Evolutionary conservation across 1,140 invertebrate species (phyloP).

Genomic region (Euborellia annulipes): DNA sequence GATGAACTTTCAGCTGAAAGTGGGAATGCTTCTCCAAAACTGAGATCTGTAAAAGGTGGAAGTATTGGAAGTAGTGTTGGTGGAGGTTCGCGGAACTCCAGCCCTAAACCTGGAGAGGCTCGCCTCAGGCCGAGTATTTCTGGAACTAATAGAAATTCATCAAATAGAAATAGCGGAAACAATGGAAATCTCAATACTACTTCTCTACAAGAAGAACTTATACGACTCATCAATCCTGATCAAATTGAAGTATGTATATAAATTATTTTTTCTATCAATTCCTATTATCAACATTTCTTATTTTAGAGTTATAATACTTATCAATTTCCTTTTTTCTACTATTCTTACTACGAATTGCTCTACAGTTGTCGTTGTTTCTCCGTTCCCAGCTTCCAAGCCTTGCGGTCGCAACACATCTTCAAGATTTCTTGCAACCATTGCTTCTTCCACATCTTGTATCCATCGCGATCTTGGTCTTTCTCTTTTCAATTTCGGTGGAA

Average conservation of each 20-base stretch:
- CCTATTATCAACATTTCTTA: neutral
- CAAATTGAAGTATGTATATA: conserved; percentile 27
- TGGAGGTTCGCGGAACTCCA: conserved; percentile 36
- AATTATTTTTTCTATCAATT: conserved; percentile 11
- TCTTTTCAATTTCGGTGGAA: too few species aligned
- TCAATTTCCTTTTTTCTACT: neutral
- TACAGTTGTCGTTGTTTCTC: neutral
- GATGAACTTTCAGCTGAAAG: conserved; percentile 40
- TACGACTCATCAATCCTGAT: conserved; percentile 78
- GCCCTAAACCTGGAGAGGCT: conserved; percentile 36
- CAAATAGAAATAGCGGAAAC: conserved; percentile 38
- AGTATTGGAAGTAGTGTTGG: too few species aligned
- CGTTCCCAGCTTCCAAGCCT: neutral
- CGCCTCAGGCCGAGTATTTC: conserved; percentile 29
- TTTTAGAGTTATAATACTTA: neutral
- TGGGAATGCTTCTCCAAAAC: conserved; percentile 35
- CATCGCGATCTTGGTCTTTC: too few species aligned
- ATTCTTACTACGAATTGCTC: neutral
- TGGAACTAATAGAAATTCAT: conserved; percentile 24
- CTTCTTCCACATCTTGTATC: too few species aligned
- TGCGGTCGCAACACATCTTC: too few species aligned
- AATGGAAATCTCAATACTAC: conserved; percentile 46
- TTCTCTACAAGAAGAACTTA: conserved; percentile 72
- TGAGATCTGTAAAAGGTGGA: conserved; percentile 15
- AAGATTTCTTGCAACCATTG: too few species aligned